A percentile compares a stretch with the other conserved stretches of the same genome.
Conservation (phyloP, 2,797 vertebrate genomes). For the Graptemys geographica region DNA sequence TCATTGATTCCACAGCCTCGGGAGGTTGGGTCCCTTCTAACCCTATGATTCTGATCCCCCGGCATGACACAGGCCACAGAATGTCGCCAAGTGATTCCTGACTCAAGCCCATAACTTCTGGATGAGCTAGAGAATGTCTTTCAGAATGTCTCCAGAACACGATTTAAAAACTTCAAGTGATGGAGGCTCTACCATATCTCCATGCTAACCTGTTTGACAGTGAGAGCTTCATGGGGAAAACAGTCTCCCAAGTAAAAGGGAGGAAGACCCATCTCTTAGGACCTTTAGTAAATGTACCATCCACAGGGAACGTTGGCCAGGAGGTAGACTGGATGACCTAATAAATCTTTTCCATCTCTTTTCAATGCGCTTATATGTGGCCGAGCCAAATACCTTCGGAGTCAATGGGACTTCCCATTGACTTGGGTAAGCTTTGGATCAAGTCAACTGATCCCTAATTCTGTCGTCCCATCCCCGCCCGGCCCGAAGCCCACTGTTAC, state of each 20-base stretch:
- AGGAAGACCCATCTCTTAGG: accelerated
- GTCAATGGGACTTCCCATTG: background rate
- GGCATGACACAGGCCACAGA: background rate
- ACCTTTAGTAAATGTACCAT: background rate
- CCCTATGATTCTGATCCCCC: background rate
- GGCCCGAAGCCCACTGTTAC: background rate
- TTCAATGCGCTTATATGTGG: background rate
- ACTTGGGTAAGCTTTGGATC: accelerated
- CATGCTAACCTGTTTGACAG: accelerated
- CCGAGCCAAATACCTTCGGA: conserved; percentile 31
- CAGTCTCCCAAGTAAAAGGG: background rate
- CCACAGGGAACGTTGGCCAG: background rate
- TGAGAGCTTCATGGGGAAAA: background rate
- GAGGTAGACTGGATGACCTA: background rate
- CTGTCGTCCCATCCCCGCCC: background rate
- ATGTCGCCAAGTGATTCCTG: background rate
- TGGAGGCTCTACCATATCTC: accelerated
- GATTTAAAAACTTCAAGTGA: background rate
- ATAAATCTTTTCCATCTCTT: background rate
- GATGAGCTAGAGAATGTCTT: background rate
- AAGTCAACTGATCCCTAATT: background rate
- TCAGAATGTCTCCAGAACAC: background rate
- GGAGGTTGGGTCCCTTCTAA: too few species aligned
- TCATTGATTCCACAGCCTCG: too few species aligned
- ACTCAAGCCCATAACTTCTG: accelerated